A percentile compares a stretch with the other conserved stretches of the same genome.
Evolutionary conservation across 2,888 invertebrate species (phyloP).

Genomic region (Limenitis camilla): DNA sequence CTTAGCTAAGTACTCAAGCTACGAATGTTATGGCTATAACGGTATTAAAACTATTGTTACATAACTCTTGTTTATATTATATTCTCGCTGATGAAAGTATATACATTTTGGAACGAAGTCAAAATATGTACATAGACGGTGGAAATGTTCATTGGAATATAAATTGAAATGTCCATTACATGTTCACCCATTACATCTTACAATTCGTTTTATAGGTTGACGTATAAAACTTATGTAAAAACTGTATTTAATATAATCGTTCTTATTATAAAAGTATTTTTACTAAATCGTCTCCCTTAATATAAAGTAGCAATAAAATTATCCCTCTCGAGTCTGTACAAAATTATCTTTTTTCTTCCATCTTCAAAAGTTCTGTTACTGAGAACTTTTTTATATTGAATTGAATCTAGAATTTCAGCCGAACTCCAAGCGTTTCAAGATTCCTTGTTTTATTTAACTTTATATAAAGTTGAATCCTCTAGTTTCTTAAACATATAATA

Average conservation of each 20-base stretch:
- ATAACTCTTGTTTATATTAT: conserved; percentile 1
- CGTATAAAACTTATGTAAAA: background rate
- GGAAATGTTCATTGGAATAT: no score
- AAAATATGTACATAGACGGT: no score
- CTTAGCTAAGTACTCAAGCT: conserved; percentile 35
- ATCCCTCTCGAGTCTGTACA: background rate
- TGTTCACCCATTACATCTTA: no score
- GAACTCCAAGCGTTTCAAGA: conserved; percentile 32
- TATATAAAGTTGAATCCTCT: conserved; percentile 5
- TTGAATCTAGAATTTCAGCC: conserved; percentile 40
- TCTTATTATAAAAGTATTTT: no score
- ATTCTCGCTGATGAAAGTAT: no score
- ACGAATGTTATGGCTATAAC: conserved; percentile 24
- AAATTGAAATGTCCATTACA: no score
- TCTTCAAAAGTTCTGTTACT: conserved; percentile 28
- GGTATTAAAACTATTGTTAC: conserved; percentile 13
- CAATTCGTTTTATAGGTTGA: background rate
- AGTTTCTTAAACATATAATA: no score
- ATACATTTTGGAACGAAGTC: no score
- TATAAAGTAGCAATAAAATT: conserved; percentile 4
- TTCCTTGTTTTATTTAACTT: conserved; percentile 11
- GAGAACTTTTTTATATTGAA: conserved; percentile 47
- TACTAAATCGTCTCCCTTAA: conserved; percentile 1
- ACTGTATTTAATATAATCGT: no score
- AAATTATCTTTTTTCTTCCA: conserved; percentile 4